Conservation (phyloP, 2,888 invertebrate species). For the Chirona hameri region DNA sequence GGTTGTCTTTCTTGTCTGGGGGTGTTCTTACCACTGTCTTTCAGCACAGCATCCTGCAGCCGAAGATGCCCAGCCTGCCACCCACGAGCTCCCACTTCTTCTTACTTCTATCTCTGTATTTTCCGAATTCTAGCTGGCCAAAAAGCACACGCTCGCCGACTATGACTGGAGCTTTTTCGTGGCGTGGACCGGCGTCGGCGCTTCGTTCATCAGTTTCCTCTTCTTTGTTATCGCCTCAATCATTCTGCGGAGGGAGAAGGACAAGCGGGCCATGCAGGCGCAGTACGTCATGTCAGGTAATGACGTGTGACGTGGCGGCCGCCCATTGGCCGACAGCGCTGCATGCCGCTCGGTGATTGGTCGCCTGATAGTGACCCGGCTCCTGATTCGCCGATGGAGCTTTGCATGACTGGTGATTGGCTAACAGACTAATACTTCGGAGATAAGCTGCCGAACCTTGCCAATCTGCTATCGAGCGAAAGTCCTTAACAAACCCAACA, state of each 20-base stretch:
- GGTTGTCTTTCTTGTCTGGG: no score
- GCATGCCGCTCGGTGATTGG: conserved; percentile 3
- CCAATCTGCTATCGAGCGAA: no score
- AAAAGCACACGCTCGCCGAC: background rate
- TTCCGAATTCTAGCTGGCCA: conserved; percentile 13
- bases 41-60: no score
- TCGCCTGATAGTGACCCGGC: no score
- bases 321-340: background rate
- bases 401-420: background rate
- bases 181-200: conserved; percentile 12
- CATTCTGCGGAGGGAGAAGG: background rate
- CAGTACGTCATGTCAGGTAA: conserved; percentile 26
- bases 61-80: no score
- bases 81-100: background rate
- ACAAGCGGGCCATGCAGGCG: background rate
- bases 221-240: conserved; percentile 7
- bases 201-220: background rate
- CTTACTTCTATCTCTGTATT: background rate
- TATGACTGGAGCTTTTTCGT: conserved; percentile 12
- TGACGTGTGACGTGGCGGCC: background rate
- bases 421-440: background rate
- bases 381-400: background rate
- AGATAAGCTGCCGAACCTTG: no score
- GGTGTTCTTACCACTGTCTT: no score
- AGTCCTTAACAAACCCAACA: no score